These are phyloP conservation scores for Sinohyriopsis cumingii DNA, from an alignment of 2,888 invertebrate genomes.

Conservation along the genomic window DNA sequence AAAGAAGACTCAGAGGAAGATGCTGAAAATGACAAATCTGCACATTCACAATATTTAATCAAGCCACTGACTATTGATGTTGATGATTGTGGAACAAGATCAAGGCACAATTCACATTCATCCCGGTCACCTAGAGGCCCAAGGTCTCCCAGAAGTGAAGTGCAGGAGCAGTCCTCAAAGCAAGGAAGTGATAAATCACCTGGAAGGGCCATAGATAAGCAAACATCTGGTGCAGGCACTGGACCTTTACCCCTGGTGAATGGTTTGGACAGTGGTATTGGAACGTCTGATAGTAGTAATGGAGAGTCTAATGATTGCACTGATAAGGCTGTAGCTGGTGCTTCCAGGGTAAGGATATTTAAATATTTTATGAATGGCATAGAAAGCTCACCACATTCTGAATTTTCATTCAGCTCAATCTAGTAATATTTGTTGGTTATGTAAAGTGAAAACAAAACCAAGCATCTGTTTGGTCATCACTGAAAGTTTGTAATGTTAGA, in stretches of 20 bases:
- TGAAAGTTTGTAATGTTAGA: no score
- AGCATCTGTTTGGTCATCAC: no score
- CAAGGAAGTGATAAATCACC: no score
- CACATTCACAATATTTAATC: not conserved
- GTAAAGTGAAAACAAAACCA: no score
- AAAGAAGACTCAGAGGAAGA: slow-evolving; percentile 41
- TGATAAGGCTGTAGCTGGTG: slow-evolving; percentile 35
- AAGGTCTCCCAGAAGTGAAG: slow-evolving; percentile 4
- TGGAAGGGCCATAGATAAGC: no score
- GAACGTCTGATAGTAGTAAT: slow-evolving; percentile 61
- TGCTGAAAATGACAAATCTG: slow-evolving; percentile 7
- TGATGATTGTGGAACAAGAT: slow-evolving; percentile 9
- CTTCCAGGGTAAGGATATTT: slow-evolving; percentile 1
- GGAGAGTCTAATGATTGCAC: slow-evolving; percentile 63
- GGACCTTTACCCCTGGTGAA: slow-evolving; percentile 11
- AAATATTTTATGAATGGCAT: not conserved
- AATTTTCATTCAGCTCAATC: not conserved
- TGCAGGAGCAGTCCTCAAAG: not conserved
- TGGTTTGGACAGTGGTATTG: slow-evolving; percentile 58
- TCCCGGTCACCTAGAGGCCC: not conserved
- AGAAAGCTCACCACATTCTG: not conserved
- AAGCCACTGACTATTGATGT: slow-evolving; percentile 27
- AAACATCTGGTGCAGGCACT: not conserved
- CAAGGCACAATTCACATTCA: slow-evolving; percentile 14
- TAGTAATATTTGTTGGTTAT: no score